A percentile compares a stretch with the other conserved stretches of the same genome.
Conservation (phyloP, 2,797 vertebrate species). For the Rhinoraja longicauda region DNA sequence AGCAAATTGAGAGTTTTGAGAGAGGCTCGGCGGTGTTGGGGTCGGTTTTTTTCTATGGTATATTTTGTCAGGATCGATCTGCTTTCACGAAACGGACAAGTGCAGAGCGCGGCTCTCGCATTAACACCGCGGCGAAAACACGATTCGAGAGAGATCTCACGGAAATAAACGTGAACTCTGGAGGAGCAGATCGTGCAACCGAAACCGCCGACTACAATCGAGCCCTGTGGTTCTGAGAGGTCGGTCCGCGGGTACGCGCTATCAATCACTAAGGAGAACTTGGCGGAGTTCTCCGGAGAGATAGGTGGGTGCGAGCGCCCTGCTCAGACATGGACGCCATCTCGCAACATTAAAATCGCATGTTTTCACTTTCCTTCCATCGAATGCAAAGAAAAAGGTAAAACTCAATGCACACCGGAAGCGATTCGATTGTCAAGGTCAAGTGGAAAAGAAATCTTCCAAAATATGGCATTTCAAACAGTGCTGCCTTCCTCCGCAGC, state of each 20-base stretch:
- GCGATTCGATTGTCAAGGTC: constrained; percentile 33
- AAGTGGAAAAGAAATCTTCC: constrained; percentile 34
- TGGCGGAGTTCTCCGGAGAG: constrained; percentile 32
- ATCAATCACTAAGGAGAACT: constrained; percentile 31
- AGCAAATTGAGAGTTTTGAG: background rate
- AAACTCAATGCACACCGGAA: constrained; percentile 27
- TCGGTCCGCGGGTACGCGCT: background rate
- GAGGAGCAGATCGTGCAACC: background rate
- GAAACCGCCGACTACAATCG: background rate
- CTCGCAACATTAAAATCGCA: constrained; percentile 11
- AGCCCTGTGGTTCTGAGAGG: background rate
- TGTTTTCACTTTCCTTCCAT: constrained; percentile 12
- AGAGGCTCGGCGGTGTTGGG: background rate
- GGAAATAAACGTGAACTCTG: background rate
- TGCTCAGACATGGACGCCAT: background rate
- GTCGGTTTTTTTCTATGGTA: background rate
- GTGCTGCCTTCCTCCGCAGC: background rate
- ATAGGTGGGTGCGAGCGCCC: constrained; percentile 5
- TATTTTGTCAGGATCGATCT: background rate
- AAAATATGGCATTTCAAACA: constrained; percentile 25
- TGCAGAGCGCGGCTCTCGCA: background rate
- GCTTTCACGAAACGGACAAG: background rate
- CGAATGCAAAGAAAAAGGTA: background rate
- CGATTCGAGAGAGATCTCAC: background rate
- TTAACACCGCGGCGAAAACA: background rate